Conservation (phyloP, 2,888 invertebrate genomes). For the Drosophila rubida region DNA sequence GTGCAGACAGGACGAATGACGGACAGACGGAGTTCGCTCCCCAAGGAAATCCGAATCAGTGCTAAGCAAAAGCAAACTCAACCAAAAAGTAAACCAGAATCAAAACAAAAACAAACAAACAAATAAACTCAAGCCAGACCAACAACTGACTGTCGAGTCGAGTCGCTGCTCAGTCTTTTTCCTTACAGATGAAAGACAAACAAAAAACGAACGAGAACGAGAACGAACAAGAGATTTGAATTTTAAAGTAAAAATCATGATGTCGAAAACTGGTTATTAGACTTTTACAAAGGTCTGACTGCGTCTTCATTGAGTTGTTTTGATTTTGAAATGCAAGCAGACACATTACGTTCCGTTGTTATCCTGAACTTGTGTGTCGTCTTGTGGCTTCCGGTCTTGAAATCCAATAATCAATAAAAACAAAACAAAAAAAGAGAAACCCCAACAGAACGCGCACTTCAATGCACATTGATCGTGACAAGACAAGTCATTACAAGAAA, state of each 20-base stretch:
- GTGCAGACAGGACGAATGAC: constrained; percentile 42
- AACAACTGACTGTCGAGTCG: constrained; percentile 25
- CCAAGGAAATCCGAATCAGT: constrained; percentile 63
- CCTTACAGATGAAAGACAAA: constrained; percentile 22
- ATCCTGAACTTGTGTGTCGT: constrained; percentile 60
- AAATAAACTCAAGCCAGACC: constrained; percentile 31
- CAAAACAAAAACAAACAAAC: constrained; percentile 66
- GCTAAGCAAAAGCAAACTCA: constrained; percentile 51
- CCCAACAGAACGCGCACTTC: constrained; percentile 40
- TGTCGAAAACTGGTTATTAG: constrained; percentile 54
- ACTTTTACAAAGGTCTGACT: constrained; percentile 7
- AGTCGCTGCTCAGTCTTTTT: constrained; percentile 6
- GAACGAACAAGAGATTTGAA: constrained; percentile 49
- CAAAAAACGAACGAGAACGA: constrained; percentile 27
- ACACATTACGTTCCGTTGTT: constrained; percentile 34
- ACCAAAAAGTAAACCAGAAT: constrained; percentile 59
- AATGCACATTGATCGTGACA: constrained; percentile 68
- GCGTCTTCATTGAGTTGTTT: constrained; percentile 36
- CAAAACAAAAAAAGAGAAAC: constrained; percentile 25
- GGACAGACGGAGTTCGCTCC: constrained; percentile 48
- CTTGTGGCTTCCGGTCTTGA: constrained; percentile 74
- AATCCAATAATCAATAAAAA: constrained; percentile 62
- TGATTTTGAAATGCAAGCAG: constrained; percentile 30
- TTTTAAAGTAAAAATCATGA: constrained; percentile 46
- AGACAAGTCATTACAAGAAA: constrained; percentile 38